Conservation (phyloP, 2,113 vertebrate species). For the Peromyscus maniculatus region DNA sequence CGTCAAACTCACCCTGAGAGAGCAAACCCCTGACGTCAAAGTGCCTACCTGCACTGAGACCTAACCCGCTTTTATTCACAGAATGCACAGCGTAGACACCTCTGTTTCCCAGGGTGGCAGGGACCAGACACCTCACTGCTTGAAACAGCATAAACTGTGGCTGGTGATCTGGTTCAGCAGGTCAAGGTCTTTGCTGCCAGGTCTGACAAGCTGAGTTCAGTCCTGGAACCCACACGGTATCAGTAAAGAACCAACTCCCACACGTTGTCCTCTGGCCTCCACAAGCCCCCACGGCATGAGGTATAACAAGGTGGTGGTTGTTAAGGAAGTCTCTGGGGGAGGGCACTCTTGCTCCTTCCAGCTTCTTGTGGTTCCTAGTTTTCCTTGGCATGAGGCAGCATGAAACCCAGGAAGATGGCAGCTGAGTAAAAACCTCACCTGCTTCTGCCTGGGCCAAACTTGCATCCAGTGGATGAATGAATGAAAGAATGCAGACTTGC, state of each 20-base stretch:
- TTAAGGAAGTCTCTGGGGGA: neutral
- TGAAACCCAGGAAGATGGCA: neutral
- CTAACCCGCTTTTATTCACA: neutral
- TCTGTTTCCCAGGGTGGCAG: neutral
- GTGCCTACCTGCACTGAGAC: neutral
- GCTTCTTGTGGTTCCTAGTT: neutral
- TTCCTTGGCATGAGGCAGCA: neutral
- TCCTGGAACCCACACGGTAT: neutral
- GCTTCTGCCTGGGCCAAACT: neutral
- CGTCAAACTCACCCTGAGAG: neutral
- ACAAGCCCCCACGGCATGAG: no score
- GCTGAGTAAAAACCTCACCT: neutral
- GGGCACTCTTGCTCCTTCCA: no score
- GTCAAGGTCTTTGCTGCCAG: no score
- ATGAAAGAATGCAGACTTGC: neutral
- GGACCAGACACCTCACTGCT: neutral
- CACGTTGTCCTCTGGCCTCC: neutral
- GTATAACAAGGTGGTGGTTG: rapidly evolving
- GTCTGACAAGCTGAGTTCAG: neutral
- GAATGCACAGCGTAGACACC: rapidly evolving
- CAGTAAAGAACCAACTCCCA: neutral
- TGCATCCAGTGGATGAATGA: neutral
- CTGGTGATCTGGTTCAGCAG: neutral
- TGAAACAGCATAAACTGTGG: neutral
- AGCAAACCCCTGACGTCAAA: neutral